Percentiles rank a stretch among this genome's conserved stretches.
Conservation (phyloP, 2,797 vertebrate species). For the Pipistrellus nathusii region DNA sequence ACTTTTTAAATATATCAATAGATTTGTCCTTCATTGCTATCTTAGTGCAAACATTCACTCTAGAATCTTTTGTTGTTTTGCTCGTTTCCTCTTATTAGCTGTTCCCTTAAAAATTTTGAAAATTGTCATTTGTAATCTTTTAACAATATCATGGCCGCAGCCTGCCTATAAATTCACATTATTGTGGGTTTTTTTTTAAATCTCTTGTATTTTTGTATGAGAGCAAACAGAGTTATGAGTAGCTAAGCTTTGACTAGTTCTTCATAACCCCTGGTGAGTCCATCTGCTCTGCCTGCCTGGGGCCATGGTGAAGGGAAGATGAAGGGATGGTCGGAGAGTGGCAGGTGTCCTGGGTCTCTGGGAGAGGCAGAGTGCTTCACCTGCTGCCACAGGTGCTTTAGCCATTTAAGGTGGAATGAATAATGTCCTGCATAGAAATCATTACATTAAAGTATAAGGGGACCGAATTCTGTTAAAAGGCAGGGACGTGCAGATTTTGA, state of each 20-base stretch:
- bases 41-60: not conserved
- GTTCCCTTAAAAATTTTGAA: not conserved
- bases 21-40: slow-evolving; percentile 17
- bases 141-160: not conserved
- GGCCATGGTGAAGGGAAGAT: not conserved
- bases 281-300: not conserved
- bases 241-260: not conserved
- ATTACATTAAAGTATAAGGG: not conserved
- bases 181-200: not conserved
- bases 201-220: not conserved
- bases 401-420: not conserved
- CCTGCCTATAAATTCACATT: not conserved
- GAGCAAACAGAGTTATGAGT: not conserved
- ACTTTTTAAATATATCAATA: slow-evolving; percentile 30
- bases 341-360: not conserved
- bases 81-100: not conserved
- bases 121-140: not conserved
- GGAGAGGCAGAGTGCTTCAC: not conserved
- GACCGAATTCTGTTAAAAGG: not conserved
- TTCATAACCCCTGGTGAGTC: not conserved
- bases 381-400: not conserved
- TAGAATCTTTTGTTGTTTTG: not conserved
- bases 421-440: not conserved
- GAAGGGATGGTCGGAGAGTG: not conserved
- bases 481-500: not conserved